Percentiles rank a stretch among this genome's conserved stretches.
Evolutionary conservation across 2,113 vertebrate species (phyloP).

Genomic region (Siniperca chuatsi): DNA sequence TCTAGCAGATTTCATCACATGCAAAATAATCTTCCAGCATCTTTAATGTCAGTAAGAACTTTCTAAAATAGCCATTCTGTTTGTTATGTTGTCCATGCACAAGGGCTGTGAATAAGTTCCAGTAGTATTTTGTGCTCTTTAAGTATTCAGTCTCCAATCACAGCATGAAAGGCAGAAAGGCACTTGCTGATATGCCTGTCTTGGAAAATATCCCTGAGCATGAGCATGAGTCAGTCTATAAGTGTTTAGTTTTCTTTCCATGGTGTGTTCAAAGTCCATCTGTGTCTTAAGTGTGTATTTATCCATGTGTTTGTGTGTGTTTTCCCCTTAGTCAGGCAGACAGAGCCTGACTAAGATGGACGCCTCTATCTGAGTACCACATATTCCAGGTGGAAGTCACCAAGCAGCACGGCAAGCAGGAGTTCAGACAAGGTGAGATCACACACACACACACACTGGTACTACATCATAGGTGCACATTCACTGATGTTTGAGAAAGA

Average conservation of each 20-base stretch:
- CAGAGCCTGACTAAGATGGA: slow-evolving; percentile 86
- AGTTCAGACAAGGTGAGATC: slow-evolving; percentile 84
- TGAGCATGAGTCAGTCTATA: background rate
- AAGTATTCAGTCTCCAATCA: slow-evolving; percentile 1
- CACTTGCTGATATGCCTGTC: background rate
- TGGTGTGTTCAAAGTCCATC: too few relatives aligned
- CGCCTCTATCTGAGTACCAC: slow-evolving; percentile 82
- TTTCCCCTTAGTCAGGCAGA: slow-evolving; percentile 47
- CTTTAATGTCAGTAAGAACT: background rate
- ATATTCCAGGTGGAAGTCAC: slow-evolving; percentile 86
- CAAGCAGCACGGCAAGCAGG: slow-evolving; percentile 84
- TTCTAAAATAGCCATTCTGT: background rate
- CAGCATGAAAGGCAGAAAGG: slow-evolving; percentile 4
- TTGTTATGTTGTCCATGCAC: background rate
- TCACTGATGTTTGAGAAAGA: background rate
- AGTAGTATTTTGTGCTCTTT: background rate
- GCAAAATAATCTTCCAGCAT: background rate
- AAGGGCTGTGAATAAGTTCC: background rate
- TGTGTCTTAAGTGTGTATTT: background rate
- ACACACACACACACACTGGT: too few relatives aligned
- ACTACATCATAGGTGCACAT: background rate
- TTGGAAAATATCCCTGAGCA: background rate
- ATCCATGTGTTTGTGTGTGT: background rate
- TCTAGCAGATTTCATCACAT: slow-evolving; percentile 1
- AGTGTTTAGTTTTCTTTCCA: background rate